Evolutionary conservation across 2,113 vertebrate genomes (phyloP).

Genomic region (Psilopsiagon aymara): DNA sequence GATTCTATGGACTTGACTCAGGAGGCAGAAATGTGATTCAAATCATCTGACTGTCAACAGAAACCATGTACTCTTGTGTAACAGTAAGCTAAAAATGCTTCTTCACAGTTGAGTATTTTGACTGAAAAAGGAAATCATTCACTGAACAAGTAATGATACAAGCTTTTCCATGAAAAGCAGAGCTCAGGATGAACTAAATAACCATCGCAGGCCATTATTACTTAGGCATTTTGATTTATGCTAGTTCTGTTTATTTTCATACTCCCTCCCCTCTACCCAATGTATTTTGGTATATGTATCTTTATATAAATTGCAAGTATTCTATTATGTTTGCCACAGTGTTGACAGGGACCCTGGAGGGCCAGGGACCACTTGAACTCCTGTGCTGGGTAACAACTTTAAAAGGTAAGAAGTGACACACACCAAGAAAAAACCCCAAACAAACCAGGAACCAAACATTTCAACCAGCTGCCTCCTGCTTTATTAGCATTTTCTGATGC

Average conservation of each 20-base stretch:
- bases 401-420: background rate
- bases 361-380: background rate
- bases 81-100: constrained; percentile 19
- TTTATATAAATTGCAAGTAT: background rate
- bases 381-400: background rate
- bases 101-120: background rate
- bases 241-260: background rate
- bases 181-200: background rate
- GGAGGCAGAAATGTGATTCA: constrained; percentile 25
- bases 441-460: background rate
- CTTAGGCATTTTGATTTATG: background rate
- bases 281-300: background rate
- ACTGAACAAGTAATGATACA: constrained; percentile 4
- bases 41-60: constrained; percentile 27
- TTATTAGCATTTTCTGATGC: background rate
- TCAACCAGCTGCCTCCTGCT: background rate
- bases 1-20: background rate
- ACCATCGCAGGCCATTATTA: background rate
- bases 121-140: background rate
- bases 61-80: background rate
- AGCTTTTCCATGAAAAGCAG: constrained; percentile 4
- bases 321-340: background rate
- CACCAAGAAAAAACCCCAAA: background rate
- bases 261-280: background rate
- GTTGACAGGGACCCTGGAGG: background rate